Conservation (phyloP, 1,140 invertebrate genomes). For the Penaeus japonicus region DNA sequence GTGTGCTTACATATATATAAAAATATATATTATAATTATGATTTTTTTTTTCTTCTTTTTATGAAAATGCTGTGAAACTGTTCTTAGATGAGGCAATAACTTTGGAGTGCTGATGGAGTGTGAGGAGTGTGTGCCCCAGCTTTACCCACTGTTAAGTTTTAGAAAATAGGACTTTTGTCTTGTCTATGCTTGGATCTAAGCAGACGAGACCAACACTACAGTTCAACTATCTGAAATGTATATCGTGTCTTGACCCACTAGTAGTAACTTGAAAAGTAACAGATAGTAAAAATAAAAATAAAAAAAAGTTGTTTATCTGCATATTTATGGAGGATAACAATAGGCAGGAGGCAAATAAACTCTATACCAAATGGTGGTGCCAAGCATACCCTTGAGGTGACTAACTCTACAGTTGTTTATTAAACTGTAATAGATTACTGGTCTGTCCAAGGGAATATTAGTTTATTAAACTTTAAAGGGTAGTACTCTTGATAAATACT, state of each 20-base stretch:
- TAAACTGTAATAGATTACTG: constrained; percentile 40
- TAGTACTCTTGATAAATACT: constrained; percentile 37
- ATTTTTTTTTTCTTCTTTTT: neutral
- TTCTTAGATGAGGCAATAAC: constrained; percentile 40
- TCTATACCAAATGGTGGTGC: constrained; percentile 42
- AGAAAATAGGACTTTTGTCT: constrained; percentile 11
- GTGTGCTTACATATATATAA: constrained; percentile 21
- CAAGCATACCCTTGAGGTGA: constrained; percentile 36
- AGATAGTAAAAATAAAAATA: constrained; percentile 20
- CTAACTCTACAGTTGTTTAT: constrained; percentile 22
- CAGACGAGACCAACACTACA: neutral
- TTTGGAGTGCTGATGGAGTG: constrained; percentile 30
- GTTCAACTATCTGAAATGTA: neutral
- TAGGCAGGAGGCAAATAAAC: neutral
- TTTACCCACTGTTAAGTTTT: neutral
- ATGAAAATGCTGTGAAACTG: constrained; percentile 15
- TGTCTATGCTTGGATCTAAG: neutral
- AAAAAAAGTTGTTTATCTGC: constrained; percentile 27
- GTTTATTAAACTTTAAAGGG: constrained; percentile 33
- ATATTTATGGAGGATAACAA: constrained; percentile 20
- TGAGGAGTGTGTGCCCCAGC: constrained; percentile 10
- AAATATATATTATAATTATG: too few species aligned
- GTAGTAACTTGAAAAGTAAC: constrained; percentile 30
- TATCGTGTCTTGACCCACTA: constrained; percentile 23
- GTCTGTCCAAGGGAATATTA: constrained; percentile 36